phyloP scores from a whole-genome alignment of 1,140 invertebrate species.

The Papilio polyxenes region DNA sequence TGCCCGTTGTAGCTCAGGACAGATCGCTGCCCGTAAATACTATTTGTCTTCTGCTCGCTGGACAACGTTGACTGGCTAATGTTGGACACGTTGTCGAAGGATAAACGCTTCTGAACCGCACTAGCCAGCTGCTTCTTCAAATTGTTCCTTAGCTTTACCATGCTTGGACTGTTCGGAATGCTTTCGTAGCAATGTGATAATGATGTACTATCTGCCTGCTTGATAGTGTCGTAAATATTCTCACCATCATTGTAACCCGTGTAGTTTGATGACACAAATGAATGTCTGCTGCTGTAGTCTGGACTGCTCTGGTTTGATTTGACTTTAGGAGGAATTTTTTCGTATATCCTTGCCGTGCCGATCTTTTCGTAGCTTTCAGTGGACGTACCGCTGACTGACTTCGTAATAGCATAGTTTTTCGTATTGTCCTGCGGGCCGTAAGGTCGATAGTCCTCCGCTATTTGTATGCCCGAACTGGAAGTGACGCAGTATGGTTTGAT shows the following conservation, averaged over 20 bases:
- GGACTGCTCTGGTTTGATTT: slow-evolving; percentile 70
- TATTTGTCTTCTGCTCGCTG: slow-evolving; percentile 85
- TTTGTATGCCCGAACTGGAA: slow-evolving; percentile 72
- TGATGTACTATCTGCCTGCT: slow-evolving; percentile 74
- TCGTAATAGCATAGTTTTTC: slow-evolving; percentile 70
- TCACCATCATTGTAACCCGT: slow-evolving; percentile 75
- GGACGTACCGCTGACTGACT: slow-evolving; percentile 75
- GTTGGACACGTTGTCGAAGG: slow-evolving; percentile 76
- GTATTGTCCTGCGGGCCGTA: slow-evolving; percentile 48
- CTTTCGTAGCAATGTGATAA: slow-evolving; percentile 83
- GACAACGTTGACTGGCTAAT: slow-evolving; percentile 82
- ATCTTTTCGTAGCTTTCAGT: slow-evolving; percentile 79
- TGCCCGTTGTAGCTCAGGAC: slow-evolving; percentile 80
- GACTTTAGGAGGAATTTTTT: slow-evolving; percentile 68
- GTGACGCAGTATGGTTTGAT: slow-evolving; percentile 72
- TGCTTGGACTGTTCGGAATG: slow-evolving; percentile 78
- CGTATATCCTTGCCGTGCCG: slow-evolving; percentile 75
- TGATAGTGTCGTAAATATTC: slow-evolving; percentile 83
- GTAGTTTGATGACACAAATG: slow-evolving; percentile 70
- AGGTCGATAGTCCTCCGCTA: slow-evolving; percentile 69
- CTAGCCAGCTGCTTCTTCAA: slow-evolving; percentile 64
- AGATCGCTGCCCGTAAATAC: slow-evolving; percentile 82
- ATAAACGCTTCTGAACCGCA: slow-evolving; percentile 68
- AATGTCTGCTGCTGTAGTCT: slow-evolving; percentile 64
- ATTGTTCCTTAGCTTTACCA: slow-evolving; percentile 71